phyloP scores from a whole-genome alignment of 2,888 invertebrate species.

The Salpingus planirostris region DNA sequence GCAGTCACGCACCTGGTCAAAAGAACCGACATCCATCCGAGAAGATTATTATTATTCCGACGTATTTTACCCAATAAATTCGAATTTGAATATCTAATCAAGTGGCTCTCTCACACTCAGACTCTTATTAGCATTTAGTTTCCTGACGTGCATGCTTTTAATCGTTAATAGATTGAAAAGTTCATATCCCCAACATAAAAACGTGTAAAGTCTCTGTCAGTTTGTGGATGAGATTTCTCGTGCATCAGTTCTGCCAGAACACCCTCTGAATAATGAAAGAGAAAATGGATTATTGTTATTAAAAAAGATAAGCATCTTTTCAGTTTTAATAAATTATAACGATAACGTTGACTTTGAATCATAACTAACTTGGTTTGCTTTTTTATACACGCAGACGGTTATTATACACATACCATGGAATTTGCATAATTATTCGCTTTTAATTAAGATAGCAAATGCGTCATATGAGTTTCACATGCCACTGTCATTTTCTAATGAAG shows the following conservation, averaged over 20 bases:
- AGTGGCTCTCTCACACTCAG: no score
- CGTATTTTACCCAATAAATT: constrained; percentile 7
- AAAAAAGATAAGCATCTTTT: constrained; percentile 16
- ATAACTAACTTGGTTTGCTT: constrained; percentile 20
- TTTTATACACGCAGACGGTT: constrained; percentile 26
- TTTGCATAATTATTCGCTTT: constrained; percentile 34
- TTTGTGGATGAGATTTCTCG: no score
- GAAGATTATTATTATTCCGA: constrained; percentile 10
- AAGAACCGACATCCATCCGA: constrained; percentile 10
- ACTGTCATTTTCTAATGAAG: constrained; percentile 33
- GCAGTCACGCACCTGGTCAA: constrained; percentile 13
- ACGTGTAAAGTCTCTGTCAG: no score
- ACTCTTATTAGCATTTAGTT: no score
- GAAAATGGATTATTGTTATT: constrained; percentile 15
- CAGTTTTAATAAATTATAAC: constrained; percentile 25
- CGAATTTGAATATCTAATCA: constrained; percentile 9
- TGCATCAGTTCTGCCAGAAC: no score
- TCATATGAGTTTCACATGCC: constrained; percentile 26
- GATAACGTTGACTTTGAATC: constrained; percentile 30
- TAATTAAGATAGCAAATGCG: constrained; percentile 31
- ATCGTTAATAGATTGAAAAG: no score
- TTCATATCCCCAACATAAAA: no score
- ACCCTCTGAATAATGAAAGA: constrained; percentile 14
- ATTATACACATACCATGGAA: no score
- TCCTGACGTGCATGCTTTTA: no score